phyloP scores from a whole-genome alignment of 2,797 vertebrate species.

The Tangara arthus region DNA sequence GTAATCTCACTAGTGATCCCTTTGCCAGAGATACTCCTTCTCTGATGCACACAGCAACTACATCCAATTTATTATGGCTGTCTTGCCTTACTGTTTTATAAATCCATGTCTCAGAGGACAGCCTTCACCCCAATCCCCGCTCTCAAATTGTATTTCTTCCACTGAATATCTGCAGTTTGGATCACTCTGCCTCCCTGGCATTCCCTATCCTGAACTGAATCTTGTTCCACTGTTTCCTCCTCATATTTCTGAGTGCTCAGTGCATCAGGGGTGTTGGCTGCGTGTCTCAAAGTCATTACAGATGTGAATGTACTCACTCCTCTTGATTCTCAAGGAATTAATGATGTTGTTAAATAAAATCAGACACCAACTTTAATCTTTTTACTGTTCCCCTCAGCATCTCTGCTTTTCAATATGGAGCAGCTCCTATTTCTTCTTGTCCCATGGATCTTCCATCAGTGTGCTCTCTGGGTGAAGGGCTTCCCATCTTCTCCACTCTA shows the following conservation, averaged over 20 bases:
- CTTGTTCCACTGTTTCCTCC: slow-evolving; percentile 5
- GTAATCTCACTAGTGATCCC: background rate
- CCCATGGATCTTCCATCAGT: background rate
- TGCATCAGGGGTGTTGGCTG: background rate
- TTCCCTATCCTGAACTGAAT: background rate
- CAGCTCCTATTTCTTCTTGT: background rate
- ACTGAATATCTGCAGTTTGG: slow-evolving; percentile 18
- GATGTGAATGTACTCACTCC: background rate
- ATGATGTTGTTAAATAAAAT: slow-evolving; percentile 20
- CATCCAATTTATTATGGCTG: background rate
- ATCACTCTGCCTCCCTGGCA: background rate
- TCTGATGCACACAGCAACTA: background rate
- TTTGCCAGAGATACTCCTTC: background rate
- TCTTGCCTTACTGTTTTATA: background rate
- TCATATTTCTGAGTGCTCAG: background rate
- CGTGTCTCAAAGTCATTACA: background rate
- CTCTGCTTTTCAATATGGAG: background rate
- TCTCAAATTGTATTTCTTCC: background rate
- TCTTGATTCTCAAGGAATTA: slow-evolving; percentile 27
- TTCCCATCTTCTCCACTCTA: background rate
- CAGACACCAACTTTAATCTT: slow-evolving; percentile 4
- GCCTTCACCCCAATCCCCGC: fast-evolving
- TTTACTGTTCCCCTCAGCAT: background rate
- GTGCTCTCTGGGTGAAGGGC: background rate
- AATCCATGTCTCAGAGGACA: background rate